Base-by-base conservation (phyloP, 1,140 invertebrate genomes). In the Ditylenchus dipsaci region DNA sequence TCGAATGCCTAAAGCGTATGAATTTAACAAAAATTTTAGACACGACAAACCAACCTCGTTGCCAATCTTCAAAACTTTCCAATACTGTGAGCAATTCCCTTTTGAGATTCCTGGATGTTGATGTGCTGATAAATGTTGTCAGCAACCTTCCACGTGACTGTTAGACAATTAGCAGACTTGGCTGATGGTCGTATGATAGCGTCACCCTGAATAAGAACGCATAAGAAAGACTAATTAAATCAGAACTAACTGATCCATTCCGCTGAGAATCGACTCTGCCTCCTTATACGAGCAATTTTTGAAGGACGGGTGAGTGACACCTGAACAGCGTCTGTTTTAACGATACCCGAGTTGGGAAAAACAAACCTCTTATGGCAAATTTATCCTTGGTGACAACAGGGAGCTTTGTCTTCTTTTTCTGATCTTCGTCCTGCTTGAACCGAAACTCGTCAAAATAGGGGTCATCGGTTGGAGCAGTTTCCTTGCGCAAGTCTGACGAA, bases 81-180 rank as follows among this genome's bases (percentile, higher is more conserved):
- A 21, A 99, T 84, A 53, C 92, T 93, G 81, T 97, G 98, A 0
- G 90, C 90, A 83, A 98, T 97, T 78, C 93, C 91, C 86, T 99
- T 99, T 11, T 92, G 92, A 83, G 95, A 90, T 85, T 99, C 96
- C 26, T 88, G 85, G 0, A 99, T 89, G 81, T 96, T 93, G 63
- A 98, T 93, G 82, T 98, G 94, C 82, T 97, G 93, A 81, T 91
- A 91, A 67, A 98, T 90, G 17, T 89, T 89, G 60, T 96, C 91
- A 3, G 90, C 87, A 0, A 99, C 93, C 84, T 98, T 98, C 95
- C 95, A 99, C 0, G 95, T 97, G 0, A 96, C 91, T 0, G 95
- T 97, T 56, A 99, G 84, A 84, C 97, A 93, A 84, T 97, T 91
- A 1, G 89, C 88, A 49, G 93, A 94, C 87, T 90, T 80, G 8